Evolutionary conservation across 2,113 vertebrate species (phyloP).

Genomic region (Ursus arctos): DNA sequence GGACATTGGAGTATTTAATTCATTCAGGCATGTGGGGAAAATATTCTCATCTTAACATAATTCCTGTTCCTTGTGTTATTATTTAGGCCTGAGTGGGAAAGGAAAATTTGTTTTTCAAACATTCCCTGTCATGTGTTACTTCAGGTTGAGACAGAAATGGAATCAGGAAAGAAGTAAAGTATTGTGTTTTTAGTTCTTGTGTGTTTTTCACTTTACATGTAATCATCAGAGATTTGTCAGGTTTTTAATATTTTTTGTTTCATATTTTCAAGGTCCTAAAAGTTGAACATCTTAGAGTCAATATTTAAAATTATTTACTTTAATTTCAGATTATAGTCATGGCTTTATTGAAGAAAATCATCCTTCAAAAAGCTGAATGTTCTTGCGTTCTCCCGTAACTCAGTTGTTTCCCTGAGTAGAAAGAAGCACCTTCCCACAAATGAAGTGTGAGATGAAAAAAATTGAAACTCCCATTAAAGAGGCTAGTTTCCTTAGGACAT

Average conservation of each 20-base stretch:
- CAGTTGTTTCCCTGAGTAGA: not conserved
- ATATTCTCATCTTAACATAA: not conserved
- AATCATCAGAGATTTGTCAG: not conserved
- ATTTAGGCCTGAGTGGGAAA: not conserved
- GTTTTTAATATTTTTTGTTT: not conserved
- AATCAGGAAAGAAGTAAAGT: not conserved
- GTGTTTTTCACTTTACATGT: not conserved
- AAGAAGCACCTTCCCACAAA: not conserved
- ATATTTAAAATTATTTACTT: not conserved
- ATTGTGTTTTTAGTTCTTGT: not conserved
- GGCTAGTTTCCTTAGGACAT: not conserved
- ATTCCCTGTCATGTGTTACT: not conserved
- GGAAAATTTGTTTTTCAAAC: not conserved
- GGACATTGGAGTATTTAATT: not conserved
- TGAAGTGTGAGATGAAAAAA: not conserved
- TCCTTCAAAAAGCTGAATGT: not conserved
- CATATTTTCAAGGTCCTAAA: not conserved
- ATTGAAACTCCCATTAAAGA: not conserved
- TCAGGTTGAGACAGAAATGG: not conserved
- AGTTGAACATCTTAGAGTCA: not conserved
- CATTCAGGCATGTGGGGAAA: not conserved
- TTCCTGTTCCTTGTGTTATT: not conserved
- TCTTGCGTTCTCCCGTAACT: not conserved
- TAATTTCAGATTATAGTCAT: not conserved
- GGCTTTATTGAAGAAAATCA: not conserved